These are phyloP conservation scores for Eilema griseolum DNA, from an alignment of 2,888 invertebrate species.

Conservation along the genomic window DNA sequence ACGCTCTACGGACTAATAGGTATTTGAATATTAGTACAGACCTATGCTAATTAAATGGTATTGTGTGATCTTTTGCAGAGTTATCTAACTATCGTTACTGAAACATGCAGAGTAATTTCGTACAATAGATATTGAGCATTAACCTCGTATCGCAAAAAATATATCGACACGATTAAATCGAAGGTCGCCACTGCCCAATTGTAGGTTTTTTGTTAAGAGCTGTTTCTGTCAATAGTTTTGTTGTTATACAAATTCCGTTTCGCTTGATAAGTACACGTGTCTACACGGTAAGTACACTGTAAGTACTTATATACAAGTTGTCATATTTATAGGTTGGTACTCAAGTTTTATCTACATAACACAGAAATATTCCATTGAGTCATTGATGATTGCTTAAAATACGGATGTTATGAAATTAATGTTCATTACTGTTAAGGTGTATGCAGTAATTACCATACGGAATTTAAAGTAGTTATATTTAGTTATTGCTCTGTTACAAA, in stretches of 20 bases:
- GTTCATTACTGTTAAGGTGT: not conserved
- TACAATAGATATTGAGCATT: not conserved
- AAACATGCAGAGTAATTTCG: not conserved
- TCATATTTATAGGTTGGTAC: not conserved
- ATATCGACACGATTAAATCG: not conserved
- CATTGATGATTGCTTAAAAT: not conserved
- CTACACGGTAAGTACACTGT: not conserved
- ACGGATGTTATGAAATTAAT: not conserved
- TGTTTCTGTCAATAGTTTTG: not conserved
- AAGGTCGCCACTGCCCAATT: not conserved
- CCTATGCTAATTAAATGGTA: not conserved
- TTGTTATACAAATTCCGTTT: not conserved
- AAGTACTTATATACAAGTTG: not conserved
- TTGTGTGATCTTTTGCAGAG: not conserved
- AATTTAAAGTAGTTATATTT: not conserved
- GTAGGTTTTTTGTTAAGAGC: not conserved
- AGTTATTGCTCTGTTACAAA: not conserved
- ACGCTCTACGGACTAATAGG: not conserved
- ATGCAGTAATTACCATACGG: not conserved
- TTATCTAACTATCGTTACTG: not conserved
- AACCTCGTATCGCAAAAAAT: not conserved
- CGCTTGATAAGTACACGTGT: not conserved
- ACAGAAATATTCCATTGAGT: slow-evolving; percentile 10
- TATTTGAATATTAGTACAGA: not conserved
- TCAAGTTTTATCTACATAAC: not conserved